phyloP scores from a whole-genome alignment of 2,888 invertebrate genomes.

The Melinaea menophilus region DNA sequence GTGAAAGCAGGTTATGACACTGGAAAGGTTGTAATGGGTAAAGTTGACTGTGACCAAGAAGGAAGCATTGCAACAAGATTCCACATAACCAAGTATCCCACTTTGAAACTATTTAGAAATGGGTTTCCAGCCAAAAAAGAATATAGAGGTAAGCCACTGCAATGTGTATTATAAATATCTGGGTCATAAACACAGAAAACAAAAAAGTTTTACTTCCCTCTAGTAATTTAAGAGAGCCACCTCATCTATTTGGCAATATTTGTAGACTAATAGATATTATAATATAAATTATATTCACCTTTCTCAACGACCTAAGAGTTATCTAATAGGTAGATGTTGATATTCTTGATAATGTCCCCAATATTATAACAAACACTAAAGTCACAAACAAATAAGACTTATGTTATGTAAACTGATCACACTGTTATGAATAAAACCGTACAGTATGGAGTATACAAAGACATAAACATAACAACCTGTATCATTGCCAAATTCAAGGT shows the following conservation, averaged over 20 bases:
- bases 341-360: background rate
- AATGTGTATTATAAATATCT: background rate
- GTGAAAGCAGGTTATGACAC: constrained; percentile 85
- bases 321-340: background rate
- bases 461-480: too few relatives aligned
- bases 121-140: constrained; percentile 93
- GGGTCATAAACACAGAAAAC: too few relatives aligned
- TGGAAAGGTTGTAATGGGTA: constrained; percentile 94
- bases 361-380: background rate
- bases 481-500: too few relatives aligned
- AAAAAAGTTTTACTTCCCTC: too few relatives aligned
- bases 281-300: background rate
- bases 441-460: too few relatives aligned
- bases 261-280: background rate
- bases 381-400: background rate
- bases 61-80: constrained; percentile 91
- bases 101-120: constrained; percentile 95
- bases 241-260: too few relatives aligned
- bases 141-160: constrained; percentile 84
- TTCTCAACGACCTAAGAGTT: background rate
- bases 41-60: constrained; percentile 98
- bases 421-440: too few relatives aligned
- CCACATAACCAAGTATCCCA: constrained; percentile 99
- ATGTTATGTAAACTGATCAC: too few relatives aligned
- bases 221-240: too few relatives aligned